Evolutionary conservation across 2,113 vertebrate genomes (phyloP).

Genomic region (Ageneiosus marmoratus): DNA sequence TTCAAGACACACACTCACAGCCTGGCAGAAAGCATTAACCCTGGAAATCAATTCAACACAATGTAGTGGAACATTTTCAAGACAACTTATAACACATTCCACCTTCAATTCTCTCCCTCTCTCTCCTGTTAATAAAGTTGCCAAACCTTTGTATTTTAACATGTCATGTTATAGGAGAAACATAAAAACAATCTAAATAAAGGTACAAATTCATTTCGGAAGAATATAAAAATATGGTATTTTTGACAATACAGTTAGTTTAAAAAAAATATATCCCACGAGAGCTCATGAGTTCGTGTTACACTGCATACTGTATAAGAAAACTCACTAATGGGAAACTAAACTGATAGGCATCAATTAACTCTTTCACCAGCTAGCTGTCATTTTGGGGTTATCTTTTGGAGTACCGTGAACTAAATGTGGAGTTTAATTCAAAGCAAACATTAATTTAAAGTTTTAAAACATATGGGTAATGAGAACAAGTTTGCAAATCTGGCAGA

Average conservation of each 20-base stretch:
- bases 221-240: neutral
- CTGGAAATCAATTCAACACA: neutral
- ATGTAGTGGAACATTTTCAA: neutral
- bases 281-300: neutral
- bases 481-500: neutral
- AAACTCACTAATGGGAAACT: neutral
- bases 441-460: no score
- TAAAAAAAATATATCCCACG: neutral
- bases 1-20: neutral
- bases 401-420: neutral
- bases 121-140: neutral
- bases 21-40: neutral
- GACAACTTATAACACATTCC: neutral
- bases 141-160: neutral
- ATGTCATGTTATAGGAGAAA: neutral
- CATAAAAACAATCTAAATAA: neutral
- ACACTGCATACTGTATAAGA: neutral
- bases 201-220: neutral
- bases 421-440: neutral
- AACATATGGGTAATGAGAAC: neutral
- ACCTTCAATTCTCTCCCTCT: neutral
- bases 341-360: neutral
- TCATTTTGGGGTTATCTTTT: neutral
- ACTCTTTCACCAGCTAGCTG: neutral
- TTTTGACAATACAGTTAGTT: neutral